phyloP scores from a whole-genome alignment of 2,888 invertebrate genomes.

The Pyralis farinalis region DNA sequence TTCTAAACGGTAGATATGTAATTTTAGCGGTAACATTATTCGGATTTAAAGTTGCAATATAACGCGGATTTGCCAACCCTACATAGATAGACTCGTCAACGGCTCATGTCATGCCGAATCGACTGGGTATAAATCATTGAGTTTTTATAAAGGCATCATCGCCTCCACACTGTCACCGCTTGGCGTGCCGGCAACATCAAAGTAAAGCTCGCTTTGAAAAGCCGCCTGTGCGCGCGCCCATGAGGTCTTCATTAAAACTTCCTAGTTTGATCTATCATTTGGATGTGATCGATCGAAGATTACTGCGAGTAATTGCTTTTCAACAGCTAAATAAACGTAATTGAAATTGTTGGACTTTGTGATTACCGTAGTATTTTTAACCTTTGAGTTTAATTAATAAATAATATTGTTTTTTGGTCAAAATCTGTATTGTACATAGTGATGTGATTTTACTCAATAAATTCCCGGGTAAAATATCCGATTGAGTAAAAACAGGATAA shows the following conservation, averaged over 20 bases:
- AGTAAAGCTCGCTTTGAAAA: slow-evolving; percentile 43
- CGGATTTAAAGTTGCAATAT: no score
- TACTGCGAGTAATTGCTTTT: slow-evolving; percentile 43
- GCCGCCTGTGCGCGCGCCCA: slow-evolving; percentile 50
- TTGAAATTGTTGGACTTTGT: background rate
- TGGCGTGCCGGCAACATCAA: slow-evolving; percentile 51
- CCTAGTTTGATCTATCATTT: slow-evolving; percentile 50
- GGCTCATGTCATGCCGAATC: slow-evolving; percentile 31
- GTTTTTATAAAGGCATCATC: slow-evolving; percentile 76
- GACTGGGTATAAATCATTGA: slow-evolving; percentile 64
- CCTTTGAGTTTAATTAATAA: no score
- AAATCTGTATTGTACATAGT: no score
- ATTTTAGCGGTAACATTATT: no score
- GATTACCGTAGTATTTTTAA: background rate
- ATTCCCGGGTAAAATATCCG: no score
- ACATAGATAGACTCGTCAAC: slow-evolving; percentile 35
- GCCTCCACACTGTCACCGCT: slow-evolving; percentile 61
- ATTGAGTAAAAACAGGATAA: no score
- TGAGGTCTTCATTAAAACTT: slow-evolving; percentile 63
- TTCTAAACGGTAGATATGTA: no score
- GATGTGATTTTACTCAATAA: no score
- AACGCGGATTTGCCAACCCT: slow-evolving; percentile 13
- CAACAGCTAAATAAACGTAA: slow-evolving; percentile 24
- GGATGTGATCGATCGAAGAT: slow-evolving; percentile 43
- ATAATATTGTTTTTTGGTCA: no score